Conservation (phyloP, 2,113 vertebrate species). For the Hepsetus odoe region DNA sequence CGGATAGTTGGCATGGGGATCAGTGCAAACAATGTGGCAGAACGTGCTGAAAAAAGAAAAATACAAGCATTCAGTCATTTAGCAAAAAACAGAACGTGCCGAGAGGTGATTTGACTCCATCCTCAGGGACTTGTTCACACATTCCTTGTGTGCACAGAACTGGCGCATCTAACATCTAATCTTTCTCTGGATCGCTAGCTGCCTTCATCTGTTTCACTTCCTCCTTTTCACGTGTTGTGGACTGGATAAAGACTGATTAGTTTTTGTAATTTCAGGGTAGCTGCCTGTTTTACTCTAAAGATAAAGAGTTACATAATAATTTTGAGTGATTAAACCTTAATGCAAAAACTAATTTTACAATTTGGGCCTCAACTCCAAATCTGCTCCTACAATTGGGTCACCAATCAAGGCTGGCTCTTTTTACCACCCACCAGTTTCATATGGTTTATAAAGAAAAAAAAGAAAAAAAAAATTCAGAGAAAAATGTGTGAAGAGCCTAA, state of each 20-base stretch:
- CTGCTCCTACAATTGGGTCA: too few relatives aligned
- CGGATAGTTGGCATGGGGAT: conserved; percentile 92
- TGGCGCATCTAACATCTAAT: too few relatives aligned
- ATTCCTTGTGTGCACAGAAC: background rate
- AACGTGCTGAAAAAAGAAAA: conserved; percentile 79
- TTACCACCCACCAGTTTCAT: too few relatives aligned
- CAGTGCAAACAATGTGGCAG: conserved; percentile 85
- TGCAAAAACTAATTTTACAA: too few relatives aligned
- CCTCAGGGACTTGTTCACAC: background rate
- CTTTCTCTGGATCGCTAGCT: background rate
- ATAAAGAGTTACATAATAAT: background rate
- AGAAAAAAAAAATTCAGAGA: too few relatives aligned
- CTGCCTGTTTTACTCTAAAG: background rate
- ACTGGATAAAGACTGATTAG: background rate
- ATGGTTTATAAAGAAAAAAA: too few relatives aligned
- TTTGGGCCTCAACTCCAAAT: too few relatives aligned
- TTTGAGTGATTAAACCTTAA: too few relatives aligned
- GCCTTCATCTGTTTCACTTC: conserved; percentile 40
- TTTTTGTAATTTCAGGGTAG: background rate
- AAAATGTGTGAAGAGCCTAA: too few relatives aligned
- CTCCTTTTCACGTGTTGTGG: background rate
- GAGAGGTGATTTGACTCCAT: background rate
- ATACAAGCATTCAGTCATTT: background rate
- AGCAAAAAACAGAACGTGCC: background rate
- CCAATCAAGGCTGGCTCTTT: background rate